Conservation (phyloP, 2,113 vertebrate genomes). For the Cryptoleucopteryx plumbea region DNA sequence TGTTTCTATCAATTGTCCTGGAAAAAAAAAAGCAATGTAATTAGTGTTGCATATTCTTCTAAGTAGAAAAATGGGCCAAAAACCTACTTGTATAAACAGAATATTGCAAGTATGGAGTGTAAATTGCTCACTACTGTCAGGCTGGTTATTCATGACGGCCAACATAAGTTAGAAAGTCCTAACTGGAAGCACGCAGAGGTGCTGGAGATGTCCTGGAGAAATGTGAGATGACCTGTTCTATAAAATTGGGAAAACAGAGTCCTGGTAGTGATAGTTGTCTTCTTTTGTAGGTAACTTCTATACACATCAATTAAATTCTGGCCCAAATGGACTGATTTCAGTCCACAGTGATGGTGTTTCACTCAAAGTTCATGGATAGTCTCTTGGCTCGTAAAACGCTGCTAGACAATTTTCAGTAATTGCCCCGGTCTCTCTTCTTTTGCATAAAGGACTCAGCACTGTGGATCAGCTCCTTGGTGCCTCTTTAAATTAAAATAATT, state of each 20-base stretch:
- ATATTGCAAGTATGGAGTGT: not conserved
- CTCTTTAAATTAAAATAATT: not conserved
- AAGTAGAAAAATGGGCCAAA: not conserved
- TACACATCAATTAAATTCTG: not conserved
- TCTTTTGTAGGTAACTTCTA: not conserved
- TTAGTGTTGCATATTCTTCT: not conserved
- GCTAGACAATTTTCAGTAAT: not conserved
- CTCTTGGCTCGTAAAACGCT: accelerated
- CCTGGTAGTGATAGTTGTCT: not conserved
- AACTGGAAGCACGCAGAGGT: not conserved
- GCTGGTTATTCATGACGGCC: not conserved
- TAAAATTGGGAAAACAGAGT: not conserved
- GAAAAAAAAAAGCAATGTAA: not conserved
- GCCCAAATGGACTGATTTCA: not conserved
- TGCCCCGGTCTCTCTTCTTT: not conserved
- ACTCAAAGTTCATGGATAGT: not conserved
- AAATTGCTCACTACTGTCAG: not conserved
- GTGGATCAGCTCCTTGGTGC: not conserved
- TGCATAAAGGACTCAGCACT: not conserved
- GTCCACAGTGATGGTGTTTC: not conserved
- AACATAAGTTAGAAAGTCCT: not conserved
- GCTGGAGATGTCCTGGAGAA: not conserved
- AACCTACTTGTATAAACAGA: not conserved
- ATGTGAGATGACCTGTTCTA: not conserved
- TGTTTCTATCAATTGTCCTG: not conserved